These are phyloP conservation scores for Elysia chlorotica DNA, from an alignment of 1,140 invertebrate species.

Conservation along the genomic window DNA sequence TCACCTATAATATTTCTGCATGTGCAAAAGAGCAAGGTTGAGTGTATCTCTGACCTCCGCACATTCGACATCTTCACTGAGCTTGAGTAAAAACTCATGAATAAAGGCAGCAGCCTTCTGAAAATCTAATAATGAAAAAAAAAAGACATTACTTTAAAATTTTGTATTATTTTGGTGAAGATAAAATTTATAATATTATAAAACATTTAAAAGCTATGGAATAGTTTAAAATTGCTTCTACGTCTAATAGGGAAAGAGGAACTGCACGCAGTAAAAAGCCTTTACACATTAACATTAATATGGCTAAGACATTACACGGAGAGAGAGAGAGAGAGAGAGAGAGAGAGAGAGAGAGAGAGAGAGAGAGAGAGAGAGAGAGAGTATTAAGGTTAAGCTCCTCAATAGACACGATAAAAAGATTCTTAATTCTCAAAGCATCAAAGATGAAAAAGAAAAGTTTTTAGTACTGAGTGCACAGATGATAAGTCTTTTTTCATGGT, in stretches of 20 bases:
- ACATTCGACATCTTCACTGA: constrained; percentile 60
- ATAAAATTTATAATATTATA: not conserved
- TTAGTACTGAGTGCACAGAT: too few relatives aligned
- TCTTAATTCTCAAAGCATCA: too few relatives aligned
- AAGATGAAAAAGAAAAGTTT: too few relatives aligned
- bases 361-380: not conserved
- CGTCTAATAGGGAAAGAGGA: not conserved
- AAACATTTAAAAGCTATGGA: not conserved
- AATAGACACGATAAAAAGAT: too few relatives aligned
- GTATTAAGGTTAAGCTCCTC: not conserved
- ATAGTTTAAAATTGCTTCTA: not conserved
- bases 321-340: constrained; percentile 19
- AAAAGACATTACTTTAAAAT: not conserved
- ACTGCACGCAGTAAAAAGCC: too few relatives aligned
- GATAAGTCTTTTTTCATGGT: too few relatives aligned
- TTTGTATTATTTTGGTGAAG: not conserved
- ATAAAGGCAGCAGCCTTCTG: constrained; percentile 62
- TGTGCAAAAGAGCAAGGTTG: constrained; percentile 58
- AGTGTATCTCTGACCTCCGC: constrained; percentile 60
- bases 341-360: constrained; percentile 21
- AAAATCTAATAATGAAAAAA: constrained; percentile 49
- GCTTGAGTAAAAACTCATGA: constrained; percentile 61
- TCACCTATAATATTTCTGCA: constrained; percentile 60
- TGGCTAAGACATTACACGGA: too few relatives aligned
- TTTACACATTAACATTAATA: too few relatives aligned